Percentiles rank a stretch among this genome's conserved stretches.
These are phyloP conservation scores for Serilophus lunatus DNA, from an alignment of 2,113 vertebrate genomes.

Conservation along the genomic window DNA sequence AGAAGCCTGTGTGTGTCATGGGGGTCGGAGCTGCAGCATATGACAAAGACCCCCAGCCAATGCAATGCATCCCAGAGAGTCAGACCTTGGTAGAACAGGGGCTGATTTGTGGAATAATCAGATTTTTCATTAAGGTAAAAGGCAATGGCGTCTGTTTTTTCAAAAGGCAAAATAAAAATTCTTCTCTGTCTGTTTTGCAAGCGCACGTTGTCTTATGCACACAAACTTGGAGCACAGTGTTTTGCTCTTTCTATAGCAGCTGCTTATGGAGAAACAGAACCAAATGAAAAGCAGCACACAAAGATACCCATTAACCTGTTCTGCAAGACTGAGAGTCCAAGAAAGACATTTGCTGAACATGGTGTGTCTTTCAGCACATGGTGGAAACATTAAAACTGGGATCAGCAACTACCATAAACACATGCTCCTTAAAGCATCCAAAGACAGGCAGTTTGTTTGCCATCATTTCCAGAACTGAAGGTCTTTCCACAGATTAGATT, in stretches of 20 bases:
- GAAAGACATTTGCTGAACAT: background rate
- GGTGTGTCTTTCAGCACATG: background rate
- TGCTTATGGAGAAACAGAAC: background rate
- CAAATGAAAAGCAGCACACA: constrained; percentile 36
- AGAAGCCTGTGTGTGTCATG: background rate
- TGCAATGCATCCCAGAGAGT: too few species aligned
- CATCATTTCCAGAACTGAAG: background rate
- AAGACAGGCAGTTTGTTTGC: background rate
- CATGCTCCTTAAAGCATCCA: background rate
- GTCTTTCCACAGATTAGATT: background rate
- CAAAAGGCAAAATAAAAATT: background rate
- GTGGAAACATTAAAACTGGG: constrained; percentile 8
- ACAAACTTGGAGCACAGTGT: background rate
- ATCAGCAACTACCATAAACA: constrained; percentile 4
- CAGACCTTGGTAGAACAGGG: background rate
- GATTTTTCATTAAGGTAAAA: background rate
- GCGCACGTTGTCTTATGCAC: background rate
- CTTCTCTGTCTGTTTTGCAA: background rate
- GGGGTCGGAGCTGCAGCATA: background rate
- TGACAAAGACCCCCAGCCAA: background rate
- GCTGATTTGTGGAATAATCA: background rate
- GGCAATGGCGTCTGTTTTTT: background rate
- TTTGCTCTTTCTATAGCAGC: background rate
- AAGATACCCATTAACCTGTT: background rate
- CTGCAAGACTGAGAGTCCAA: constrained; percentile 14